phyloP scores from a whole-genome alignment of 2,797 vertebrate species.

The Pantherophis alleghaniensis region DNA sequence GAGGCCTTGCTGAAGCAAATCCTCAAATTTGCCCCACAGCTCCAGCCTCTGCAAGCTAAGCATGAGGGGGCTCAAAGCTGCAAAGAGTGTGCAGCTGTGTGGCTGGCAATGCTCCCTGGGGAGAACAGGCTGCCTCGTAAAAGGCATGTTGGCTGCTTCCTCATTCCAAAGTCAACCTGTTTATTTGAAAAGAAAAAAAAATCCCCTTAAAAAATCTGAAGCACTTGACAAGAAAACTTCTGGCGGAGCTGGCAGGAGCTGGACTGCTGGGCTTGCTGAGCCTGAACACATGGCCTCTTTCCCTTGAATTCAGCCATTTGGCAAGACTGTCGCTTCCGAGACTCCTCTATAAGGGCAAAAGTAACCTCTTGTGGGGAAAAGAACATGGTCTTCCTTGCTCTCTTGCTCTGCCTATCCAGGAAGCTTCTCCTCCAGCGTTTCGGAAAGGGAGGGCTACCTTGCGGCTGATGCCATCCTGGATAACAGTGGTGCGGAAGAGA shows the following conservation, averaged over 20 bases:
- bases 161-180: not conserved
- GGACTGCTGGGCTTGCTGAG: not conserved
- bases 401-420: not conserved
- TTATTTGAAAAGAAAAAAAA: not conserved
- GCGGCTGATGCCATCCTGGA: conserved; percentile 88
- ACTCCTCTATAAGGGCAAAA: not conserved
- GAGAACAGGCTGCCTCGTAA: not conserved
- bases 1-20: not conserved
- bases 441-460: conserved; percentile 71
- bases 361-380: not conserved
- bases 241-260: not conserved
- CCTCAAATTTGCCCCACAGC: not conserved
- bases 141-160: not conserved
- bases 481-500: conserved; percentile 83
- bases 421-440: not conserved
- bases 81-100: not conserved
- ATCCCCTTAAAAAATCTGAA: not conserved
- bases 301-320: no score
- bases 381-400: no score
- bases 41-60: not conserved
- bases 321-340: not conserved
- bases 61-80: not conserved
- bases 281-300: not conserved
- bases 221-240: not conserved
- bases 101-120: not conserved